Base-by-base conservation (phyloP, 2,113 vertebrate species). In the Alligator sinensis region DNA sequence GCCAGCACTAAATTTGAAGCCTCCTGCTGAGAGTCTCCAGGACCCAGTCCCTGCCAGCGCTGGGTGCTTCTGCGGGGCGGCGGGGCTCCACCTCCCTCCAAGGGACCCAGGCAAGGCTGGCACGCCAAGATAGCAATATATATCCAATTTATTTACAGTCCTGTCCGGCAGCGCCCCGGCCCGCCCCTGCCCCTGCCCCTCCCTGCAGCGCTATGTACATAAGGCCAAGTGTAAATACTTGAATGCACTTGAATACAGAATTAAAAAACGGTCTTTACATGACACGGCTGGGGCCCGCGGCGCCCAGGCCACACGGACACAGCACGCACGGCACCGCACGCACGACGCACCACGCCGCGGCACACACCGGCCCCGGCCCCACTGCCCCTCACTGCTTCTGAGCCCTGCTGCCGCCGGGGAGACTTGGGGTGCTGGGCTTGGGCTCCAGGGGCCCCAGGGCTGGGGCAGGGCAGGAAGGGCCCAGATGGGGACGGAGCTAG, bases 131-230 rank as follows among this genome's bases (percentile, higher is more conserved):
- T 98, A 98, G 97, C 98, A 98, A 98, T 98, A 98, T 98, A 98
- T 98, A 98, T 98, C 97, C 98, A 98, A 98, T 98, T 98, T 98
- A 98, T 98, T 98, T 98, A 98, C 98, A 98, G 97, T 98, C 98
- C 98, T 96, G 97, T 98, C 98, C 94, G 97, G 97, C 97, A 98
- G 98, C 98, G 97, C 47, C 97, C 98, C 98, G 96, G 75, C 90
- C 70, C 59, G 96, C 97, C 59, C 89, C 62, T 93, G 96, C 97
- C 59, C 89, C 62, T 93, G 96, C 72, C 96, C 91, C 92, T 98
- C 98, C 96, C 90, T 97, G 98, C 98, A 97, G 97, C 92, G 96
- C 97, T 98, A 98, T 98, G 98, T 98, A 98, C 98, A 98, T 98
- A 98, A 98, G 98, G 98, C 98, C 98, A 98, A 98, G 98, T 98